Base-by-base conservation (phyloP, 2,888 invertebrate species). In the Cephus nigrinus region DNA sequence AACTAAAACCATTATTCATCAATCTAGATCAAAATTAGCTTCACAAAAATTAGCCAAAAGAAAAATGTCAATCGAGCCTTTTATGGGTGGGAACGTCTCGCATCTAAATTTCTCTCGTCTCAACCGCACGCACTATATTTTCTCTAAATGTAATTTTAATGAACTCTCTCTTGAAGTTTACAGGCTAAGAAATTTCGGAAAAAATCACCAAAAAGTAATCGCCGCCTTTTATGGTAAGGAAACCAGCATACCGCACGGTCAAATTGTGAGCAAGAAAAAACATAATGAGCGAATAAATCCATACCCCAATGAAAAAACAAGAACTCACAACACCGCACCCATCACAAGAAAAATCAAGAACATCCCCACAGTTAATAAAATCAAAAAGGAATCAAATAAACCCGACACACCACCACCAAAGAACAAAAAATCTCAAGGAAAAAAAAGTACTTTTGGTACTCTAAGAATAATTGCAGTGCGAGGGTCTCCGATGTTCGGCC, bases 371-470 rank as follows among this genome's bases (percentile, higher is more conserved):
- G 23, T 55, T 55, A 55, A 55, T 55, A 55, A 55, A 55, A 55
- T 55, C 5, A 55, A 55, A 55, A 55, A 5, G 23, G 1, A 55
- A 55, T 55, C 23, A 55, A 55, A 40, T 15, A 40, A 40, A 55
- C 40, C 9, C 40, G 23, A 55, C 40, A 55, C 40, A 55, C 23
- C 15, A 55, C 5, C 40, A 9, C 40, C 4, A 15, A 71, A 32
- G 30, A 33, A 71, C 31, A 5, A 74, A 74, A 74, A 74, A 33
- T 23, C 12, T 15, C n/a, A 74, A 74, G 30, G 4, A 74, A 74
- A 74, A 35, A 34, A 73, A 74, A 74, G 40, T 55, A 55, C 40
- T 55, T 55, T 55, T 55, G 40, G 23, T 55, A 55, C 40, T 55
- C 40, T 4, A 55, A 55, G 40, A 55, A 55, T 55, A 55, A 55